phyloP scores from a whole-genome alignment of 2,113 vertebrate genomes.

The Crocuta crocuta region DNA sequence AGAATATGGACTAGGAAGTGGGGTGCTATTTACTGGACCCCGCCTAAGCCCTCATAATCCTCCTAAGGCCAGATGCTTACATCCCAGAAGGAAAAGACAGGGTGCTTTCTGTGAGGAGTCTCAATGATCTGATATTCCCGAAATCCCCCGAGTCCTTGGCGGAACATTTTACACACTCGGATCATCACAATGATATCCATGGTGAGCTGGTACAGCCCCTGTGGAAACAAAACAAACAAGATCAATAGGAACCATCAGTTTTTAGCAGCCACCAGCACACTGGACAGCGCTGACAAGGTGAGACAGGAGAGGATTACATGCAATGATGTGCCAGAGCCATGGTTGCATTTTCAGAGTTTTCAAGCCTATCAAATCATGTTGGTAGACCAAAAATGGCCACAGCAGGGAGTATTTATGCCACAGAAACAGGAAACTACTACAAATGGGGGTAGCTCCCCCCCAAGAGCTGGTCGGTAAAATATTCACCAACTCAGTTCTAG shows the following conservation, averaged over 20 bases:
- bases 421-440: conserved; percentile 35
- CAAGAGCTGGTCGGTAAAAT: neutral
- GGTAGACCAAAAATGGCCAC: conserved; percentile 21
- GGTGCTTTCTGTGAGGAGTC: conserved; percentile 34
- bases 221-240: conserved; percentile 65
- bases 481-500: neutral
- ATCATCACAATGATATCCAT: conserved; percentile 72
- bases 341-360: neutral
- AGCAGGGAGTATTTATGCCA: neutral
- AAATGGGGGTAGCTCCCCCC: neutral
- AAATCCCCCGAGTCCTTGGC: conserved; percentile 72
- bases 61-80: conserved; percentile 61
- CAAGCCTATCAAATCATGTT: conserved; percentile 22
- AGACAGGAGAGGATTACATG: neutral
- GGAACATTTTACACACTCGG: conserved; percentile 77
- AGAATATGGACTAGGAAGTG: neutral
- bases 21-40: neutral
- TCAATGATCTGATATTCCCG: conserved; percentile 76
- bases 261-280: neutral
- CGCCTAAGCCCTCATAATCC: neutral
- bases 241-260: conserved; percentile 17
- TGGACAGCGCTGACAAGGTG: neutral
- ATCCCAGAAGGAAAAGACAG: conserved; percentile 78
- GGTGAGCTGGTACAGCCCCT: conserved; percentile 74
- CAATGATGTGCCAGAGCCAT: neutral